phyloP scores from a whole-genome alignment of 1,140 invertebrate species.

The Phymorhynchus buccinoides region DNA sequence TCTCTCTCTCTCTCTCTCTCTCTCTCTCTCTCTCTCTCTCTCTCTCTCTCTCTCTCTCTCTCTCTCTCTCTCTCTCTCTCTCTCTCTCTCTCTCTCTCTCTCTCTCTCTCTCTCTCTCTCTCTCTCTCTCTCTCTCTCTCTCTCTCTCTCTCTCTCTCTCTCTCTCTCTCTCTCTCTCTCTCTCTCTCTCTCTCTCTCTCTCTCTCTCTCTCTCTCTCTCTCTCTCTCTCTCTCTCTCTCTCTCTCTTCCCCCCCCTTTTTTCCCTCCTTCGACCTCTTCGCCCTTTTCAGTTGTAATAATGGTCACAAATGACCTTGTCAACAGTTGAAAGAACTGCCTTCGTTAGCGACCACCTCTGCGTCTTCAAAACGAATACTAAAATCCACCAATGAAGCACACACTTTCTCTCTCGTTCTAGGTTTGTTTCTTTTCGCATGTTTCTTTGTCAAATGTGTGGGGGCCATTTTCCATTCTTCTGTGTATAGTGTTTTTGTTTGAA shows the following conservation, averaged over 20 bases:
- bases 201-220: not conserved
- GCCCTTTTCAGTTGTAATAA: no score
- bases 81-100: not conserved
- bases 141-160: not conserved
- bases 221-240: not conserved
- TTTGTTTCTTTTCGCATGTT: not conserved
- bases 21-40: no score
- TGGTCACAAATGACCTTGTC: no score
- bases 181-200: not conserved
- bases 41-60: not conserved
- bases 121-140: not conserved
- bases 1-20: no score
- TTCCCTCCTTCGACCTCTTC: not conserved
- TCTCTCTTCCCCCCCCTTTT: conserved; percentile 34
- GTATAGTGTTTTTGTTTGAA: no score
- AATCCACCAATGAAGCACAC: no score
- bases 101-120: not conserved
- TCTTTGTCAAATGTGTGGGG: no score
- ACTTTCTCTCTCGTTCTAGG: not conserved
- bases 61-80: not conserved
- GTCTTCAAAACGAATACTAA: no score
- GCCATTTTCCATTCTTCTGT: no score
- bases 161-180: not conserved
- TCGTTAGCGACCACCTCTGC: no score
- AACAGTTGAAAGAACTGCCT: no score